Evolutionary conservation across 1,140 invertebrate genomes (phyloP), one percentile per base, ranked within the genome.

Genomic region (Drosophila lacertosa): DNA sequence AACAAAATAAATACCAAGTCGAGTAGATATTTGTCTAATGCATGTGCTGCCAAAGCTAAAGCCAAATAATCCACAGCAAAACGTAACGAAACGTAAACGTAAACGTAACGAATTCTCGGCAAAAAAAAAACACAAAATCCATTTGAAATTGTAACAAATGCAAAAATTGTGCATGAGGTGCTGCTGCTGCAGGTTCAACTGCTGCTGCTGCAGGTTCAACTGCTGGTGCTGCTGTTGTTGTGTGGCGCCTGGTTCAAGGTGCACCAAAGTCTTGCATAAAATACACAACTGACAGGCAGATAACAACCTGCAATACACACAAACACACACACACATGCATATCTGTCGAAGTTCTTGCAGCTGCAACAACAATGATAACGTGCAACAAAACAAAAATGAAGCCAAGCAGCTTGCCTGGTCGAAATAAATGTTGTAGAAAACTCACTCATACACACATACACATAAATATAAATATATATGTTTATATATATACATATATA

Each of bases 391-490:
- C 71, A 79, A 62, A 66, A 57, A 11, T 45, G 73, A 80, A 74
- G 75, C 48, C 55, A 74, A 64, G 60, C 73, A 73, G 72, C 78
- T 70, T 70, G 66, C 59, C 72, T 82, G 79, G 51, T 47, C 64
- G 71, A 80, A 86, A 86, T 84, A 84, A 84, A 86, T 84, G 81
- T 79, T 77, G 81, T 74, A 81, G 77, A 77, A 77, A 82, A 77
- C 62, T 57, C 48, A 66, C 47, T 44, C 16, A 68, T 45, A 35
- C 37, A 66, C 39, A 58, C 65, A 57, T 40, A 55, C 62, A 50
- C 33, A 37, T 37, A 58, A n/a, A n/a, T n/a, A n/a, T n/a, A n/a
- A n/a, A n/a, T n/a, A n/a, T n/a, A n/a, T n/a, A n/a, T n/a, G n/a
- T n/a, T n/a, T n/a, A n/a, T n/a, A n/a, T n/a, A n/a, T n/a, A n/a